Evolutionary conservation across 2,797 vertebrate species (phyloP), one percentile per base, ranked within the genome.

Genomic region (Brachyalestes nurse): DNA sequence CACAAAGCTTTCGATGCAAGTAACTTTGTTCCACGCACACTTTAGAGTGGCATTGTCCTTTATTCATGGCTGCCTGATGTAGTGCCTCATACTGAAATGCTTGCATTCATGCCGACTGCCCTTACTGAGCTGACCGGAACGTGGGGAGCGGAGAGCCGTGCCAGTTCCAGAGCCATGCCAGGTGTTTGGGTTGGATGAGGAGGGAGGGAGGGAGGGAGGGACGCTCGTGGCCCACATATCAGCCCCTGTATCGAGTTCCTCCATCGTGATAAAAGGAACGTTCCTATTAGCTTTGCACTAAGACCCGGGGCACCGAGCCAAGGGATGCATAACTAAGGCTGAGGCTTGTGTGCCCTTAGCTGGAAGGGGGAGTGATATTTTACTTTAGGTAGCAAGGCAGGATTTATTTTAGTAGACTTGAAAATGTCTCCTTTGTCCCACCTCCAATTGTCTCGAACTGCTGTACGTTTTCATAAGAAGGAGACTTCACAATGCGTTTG

Each of bases 101-200:
- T n/a, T 55, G 45, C 40, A 34, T 66, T 66, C 49, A 28, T 77
- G 25, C 58, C 60, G 58, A 38, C 49, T 88, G 89, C 82, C 90
- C 90, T 82, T 83, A 77, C 55, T 61, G 69, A 60, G 75, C 65
- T 34, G 66, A 45, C 61, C 62, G 38, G 83, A 40, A 21, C 78
- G 74, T 47, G 72, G 57, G 23, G 40, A 45, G 38, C 14, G 19
- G 73, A 71, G 25, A 19, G 51, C 21, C 6, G 12, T 74, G 81
- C 61, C 57, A 69, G 71, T 51, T 82, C 60, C 85, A 28, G 86
- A 10, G 89, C 88, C 88, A 91, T 90, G 92, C 91, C 93, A 93
- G 91, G 91, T 94, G 93, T 93, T 93, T 91, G 84, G 90, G 87
- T 93, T 92, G 93, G 92, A 91, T 88, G 86, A 17, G 72, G 77